These are phyloP conservation scores for Tychaedon coryphoeus DNA, from an alignment of 2,113 vertebrate genomes.

Conservation along the genomic window DNA sequence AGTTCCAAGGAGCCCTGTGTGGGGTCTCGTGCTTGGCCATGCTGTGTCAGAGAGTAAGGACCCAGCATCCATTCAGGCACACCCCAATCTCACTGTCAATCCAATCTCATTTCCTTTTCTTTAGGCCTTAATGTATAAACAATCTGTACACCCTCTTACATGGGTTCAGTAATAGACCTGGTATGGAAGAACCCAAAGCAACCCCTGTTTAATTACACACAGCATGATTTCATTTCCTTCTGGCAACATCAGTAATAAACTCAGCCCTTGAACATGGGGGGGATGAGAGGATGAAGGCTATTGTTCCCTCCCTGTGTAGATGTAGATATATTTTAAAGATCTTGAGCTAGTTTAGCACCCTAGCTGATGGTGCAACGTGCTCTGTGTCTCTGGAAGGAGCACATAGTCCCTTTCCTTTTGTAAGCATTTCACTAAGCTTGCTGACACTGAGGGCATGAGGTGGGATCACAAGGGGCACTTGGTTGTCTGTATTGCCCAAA, in stretches of 20 bases:
- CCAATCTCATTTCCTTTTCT: background rate
- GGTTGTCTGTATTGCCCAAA: background rate
- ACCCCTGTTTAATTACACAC: background rate
- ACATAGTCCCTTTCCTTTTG: background rate
- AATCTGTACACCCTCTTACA: background rate
- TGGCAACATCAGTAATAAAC: background rate
- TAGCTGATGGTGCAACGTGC: background rate
- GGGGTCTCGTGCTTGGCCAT: background rate
- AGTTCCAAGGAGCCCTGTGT: background rate
- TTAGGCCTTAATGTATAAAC: background rate
- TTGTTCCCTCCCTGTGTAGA: background rate
- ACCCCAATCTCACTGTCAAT: background rate
- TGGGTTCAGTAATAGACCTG: background rate
- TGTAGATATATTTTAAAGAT: background rate
- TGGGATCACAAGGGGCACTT: background rate
- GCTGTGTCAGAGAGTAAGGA: background rate
- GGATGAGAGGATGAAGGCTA: background rate
- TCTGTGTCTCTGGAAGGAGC: background rate
- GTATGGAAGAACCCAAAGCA: background rate
- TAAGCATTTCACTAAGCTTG: background rate
- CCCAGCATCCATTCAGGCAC: background rate
- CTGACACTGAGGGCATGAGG: background rate
- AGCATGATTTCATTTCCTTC: background rate
- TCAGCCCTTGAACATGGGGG: background rate
- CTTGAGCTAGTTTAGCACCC: background rate